Evolutionary conservation across 64 coral and sea anemone species (phyloP).

Genomic region (Trachythela sp.): DNA sequence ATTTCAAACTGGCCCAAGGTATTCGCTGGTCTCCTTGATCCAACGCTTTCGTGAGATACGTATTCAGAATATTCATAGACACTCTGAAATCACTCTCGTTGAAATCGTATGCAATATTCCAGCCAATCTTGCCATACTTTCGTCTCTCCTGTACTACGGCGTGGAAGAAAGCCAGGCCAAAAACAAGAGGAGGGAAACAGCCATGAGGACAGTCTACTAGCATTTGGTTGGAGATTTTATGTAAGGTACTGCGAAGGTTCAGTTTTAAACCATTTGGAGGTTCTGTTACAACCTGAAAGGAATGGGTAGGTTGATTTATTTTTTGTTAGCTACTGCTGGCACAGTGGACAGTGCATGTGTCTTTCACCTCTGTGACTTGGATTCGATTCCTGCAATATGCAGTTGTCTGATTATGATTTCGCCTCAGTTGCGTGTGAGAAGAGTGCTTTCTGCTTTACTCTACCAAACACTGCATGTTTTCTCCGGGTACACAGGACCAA

Average conservation of each 20-base stretch:
- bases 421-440: no score
- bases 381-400: no score
- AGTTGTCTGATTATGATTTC: no score
- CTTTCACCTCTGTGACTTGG: no score
- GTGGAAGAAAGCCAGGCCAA: constrained; percentile 85
- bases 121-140: constrained; percentile 99
- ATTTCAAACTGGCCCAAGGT: constrained; percentile 98
- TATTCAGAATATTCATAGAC: constrained; percentile 87
- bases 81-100: constrained; percentile 97
- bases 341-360: no score
- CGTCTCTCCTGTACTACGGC: constrained; percentile 91
- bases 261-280: constrained; percentile 94
- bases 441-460: no score
- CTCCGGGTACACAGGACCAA: no score
- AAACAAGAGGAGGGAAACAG: constrained; percentile 86
- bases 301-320: background rate
- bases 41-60: constrained; percentile 74
- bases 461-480: no score
- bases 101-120: constrained; percentile 99
- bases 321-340: no score
- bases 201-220: constrained; percentile 77
- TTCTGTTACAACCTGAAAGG: constrained; percentile 84
- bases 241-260: constrained; percentile 94
- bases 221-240: constrained; percentile 96
- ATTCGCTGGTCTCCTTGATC: constrained; percentile 69